Conservation (phyloP, 2,113 vertebrate genomes). For the Synodontis membranacea region DNA sequence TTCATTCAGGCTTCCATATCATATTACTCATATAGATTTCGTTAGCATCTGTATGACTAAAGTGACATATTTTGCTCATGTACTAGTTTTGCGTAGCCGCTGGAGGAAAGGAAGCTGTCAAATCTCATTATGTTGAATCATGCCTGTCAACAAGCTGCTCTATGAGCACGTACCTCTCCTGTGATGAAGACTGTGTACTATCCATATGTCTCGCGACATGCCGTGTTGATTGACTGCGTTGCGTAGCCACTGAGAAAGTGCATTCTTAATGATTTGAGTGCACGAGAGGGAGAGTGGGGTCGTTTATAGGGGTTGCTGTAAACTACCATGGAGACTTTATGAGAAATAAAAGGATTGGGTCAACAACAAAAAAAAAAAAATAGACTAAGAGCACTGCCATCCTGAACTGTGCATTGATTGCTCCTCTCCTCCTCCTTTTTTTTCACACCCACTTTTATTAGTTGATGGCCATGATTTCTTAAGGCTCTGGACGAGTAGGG, state of each 20-base stretch:
- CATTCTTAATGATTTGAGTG: conserved; percentile 50
- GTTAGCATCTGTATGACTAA: not conserved
- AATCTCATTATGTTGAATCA: conserved; percentile 51
- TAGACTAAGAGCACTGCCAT: conserved; percentile 20
- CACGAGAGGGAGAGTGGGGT: conserved; percentile 46
- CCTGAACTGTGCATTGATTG: conserved; percentile 25
- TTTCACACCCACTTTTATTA: conserved; percentile 30
- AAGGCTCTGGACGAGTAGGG: not conserved
- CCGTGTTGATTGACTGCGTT: conserved; percentile 46
- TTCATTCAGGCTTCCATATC: conserved; percentile 21
- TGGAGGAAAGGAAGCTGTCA: conserved; percentile 46
- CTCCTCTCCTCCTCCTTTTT: not conserved
- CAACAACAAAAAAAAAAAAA: conserved; percentile 17
- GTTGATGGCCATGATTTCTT: conserved; percentile 40
- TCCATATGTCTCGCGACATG: conserved; percentile 42
- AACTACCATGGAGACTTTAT: conserved; percentile 45
- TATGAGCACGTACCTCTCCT: conserved; percentile 32
- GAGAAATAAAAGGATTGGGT: conserved; percentile 35
- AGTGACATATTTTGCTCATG: conserved; percentile 15
- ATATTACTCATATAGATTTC: conserved; percentile 5
- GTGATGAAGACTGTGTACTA: conserved; percentile 48
- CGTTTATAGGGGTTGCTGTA: conserved; percentile 49
- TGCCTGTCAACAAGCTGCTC: conserved; percentile 50
- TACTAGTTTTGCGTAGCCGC: conserved; percentile 35
- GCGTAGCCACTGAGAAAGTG: conserved; percentile 37